Base-by-base conservation (phyloP, 1,140 invertebrate genomes). In the Zeugodacus cucurbitae region DNA sequence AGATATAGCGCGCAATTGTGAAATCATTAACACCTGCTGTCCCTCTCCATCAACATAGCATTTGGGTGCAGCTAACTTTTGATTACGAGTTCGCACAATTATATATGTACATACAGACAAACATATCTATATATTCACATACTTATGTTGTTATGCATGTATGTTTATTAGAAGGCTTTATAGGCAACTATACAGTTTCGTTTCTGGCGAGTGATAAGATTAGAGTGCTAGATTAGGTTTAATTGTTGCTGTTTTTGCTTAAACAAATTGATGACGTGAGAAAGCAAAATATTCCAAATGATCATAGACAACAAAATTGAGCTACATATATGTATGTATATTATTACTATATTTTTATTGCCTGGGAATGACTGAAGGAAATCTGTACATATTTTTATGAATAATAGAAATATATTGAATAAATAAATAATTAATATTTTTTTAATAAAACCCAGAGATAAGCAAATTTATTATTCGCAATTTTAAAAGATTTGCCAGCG, bases 1-100 rank as follows among this genome's bases (percentile, higher is more conserved):
- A 82, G n/a, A 62, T 62, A 62, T 48, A 82, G 41, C 41, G 37
- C 74, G 74, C 74, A 82, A 82, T 82, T 82, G 74, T 82, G 74
- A 82, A 82, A 82, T 82, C n/a, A 82, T 14, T 26, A 48, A 48
- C 74, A 48, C 41, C 34, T 48, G 74, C 41, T 48, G n/a, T 70
- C 64, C 41, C 22, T 41, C 74, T 26, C 74, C 74, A 34, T 37
- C 67, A 62, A 10, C 22, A 62, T 22, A n/a, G 7, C 67, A 4
- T 37, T 74, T 37, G 20, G 22, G 20, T 54, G 34, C 67, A 74
- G 67, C 67, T 37, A 74, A 37, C 67, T 22, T 74, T 74, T 74
- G 17, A 74, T 32, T 74, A 74, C 34, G 20, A 82, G n/a, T 48
- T 82, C 74, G 44, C n/a, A 37, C n/a, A 82, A 41, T 26, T 14